phyloP scores from a whole-genome alignment of 2,888 invertebrate genomes.

The Ommatoiulus sabulosus region DNA sequence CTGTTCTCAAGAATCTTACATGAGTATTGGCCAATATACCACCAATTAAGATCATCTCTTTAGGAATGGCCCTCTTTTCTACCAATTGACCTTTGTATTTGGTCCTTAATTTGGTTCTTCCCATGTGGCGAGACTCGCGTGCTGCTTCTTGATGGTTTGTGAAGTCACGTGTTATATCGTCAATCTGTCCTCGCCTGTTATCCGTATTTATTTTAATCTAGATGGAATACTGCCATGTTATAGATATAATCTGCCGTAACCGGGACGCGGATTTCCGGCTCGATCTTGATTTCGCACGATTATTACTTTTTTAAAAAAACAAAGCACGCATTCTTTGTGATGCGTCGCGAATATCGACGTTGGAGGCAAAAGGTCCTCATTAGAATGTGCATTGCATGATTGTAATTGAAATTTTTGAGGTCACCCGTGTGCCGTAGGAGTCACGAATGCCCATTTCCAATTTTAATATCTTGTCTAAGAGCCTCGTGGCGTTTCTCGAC shows the following conservation, averaged over 20 bases:
- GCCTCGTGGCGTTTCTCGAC: too few species aligned
- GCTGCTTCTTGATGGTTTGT: not conserved
- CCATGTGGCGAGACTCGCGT: not conserved
- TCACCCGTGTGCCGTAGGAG: too few species aligned
- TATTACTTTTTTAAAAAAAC: not conserved
- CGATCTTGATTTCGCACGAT: not conserved
- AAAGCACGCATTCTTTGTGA: not conserved
- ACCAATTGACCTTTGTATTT: too few species aligned
- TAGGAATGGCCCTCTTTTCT: too few species aligned
- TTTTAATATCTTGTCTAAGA: too few species aligned
- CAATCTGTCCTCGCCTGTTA: not conserved
- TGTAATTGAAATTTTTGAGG: not conserved
- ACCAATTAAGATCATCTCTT: too few species aligned
- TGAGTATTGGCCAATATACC: too few species aligned
- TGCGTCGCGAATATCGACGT: not conserved
- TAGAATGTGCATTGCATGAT: not conserved
- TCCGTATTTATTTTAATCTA: not conserved
- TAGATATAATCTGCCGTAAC: not conserved
- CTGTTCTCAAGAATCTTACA: too few species aligned
- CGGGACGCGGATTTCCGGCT: not conserved
- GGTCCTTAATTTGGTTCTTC: not conserved
- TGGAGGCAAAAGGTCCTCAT: not conserved
- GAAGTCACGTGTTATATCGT: not conserved
- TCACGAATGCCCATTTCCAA: too few species aligned
- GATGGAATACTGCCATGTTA: not conserved